Evolutionary conservation across 1,140 invertebrate genomes (phyloP).

Genomic region (Philotrypesis tridentata): DNA sequence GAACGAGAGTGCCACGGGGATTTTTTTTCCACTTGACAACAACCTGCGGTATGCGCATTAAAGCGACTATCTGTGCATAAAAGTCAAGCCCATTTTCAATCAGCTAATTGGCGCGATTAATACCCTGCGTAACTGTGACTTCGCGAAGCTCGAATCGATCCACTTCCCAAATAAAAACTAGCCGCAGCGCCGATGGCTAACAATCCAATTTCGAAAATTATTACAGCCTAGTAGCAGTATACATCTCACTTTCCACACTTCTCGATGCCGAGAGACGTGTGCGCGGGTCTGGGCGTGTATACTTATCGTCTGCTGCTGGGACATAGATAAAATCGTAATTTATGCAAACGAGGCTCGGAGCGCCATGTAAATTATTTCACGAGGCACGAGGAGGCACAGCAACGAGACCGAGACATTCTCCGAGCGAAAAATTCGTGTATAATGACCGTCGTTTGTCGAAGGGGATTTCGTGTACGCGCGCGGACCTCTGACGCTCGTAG

Average conservation of each 20-base stretch:
- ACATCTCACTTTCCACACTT: not conserved
- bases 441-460: conserved; percentile 6
- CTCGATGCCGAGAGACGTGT: not conserved
- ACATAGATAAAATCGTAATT: not conserved
- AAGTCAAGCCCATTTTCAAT: not conserved
- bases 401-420: not conserved
- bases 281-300: not conserved
- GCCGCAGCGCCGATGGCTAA: not conserved
- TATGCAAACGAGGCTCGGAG: not conserved
- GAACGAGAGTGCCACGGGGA: not conserved
- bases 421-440: not conserved
- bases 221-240: not conserved
- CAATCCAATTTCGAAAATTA: not conserved
- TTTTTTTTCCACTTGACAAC: no score
- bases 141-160: not conserved
- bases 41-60: no score
- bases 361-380: not conserved
- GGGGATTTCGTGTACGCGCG: not conserved
- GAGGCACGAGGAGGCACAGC: not conserved
- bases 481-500: not conserved
- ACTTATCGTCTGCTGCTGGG: not conserved
- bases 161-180: no score
- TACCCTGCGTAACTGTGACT: not conserved
- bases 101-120: not conserved
- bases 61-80: not conserved